Percentiles rank a stretch among this genome's conserved stretches.
Evolutionary conservation across 2,888 invertebrate species (phyloP).

Genomic region (Gnatocerus cornutus): DNA sequence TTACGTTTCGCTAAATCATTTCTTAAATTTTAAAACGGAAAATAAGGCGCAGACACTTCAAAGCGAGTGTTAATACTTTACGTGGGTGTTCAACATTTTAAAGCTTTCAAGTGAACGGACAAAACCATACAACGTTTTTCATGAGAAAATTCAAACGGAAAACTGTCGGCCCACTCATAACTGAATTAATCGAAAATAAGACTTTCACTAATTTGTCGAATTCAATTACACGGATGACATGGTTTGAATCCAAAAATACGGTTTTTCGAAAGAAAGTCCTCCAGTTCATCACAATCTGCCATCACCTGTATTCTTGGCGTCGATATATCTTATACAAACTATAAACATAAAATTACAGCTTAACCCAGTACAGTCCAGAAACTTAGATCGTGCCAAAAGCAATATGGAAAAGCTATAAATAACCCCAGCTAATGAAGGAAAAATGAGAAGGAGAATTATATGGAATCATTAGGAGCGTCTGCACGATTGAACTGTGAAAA

Average conservation of each 20-base stretch:
- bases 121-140: conserved; percentile 19
- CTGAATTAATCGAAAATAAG: background rate
- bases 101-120: conserved; percentile 33
- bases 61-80: conserved; percentile 25
- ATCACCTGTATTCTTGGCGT: conserved; percentile 23
- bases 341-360: conserved; percentile 29
- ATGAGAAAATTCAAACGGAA: background rate
- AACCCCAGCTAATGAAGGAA: conserved; percentile 44
- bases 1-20: conserved; percentile 29
- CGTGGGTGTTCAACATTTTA: conserved; percentile 37
- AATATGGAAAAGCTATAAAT: conserved; percentile 50
- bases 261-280: background rate
- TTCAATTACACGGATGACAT: too few relatives aligned
- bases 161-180: background rate
- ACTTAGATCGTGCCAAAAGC: conserved; percentile 47
- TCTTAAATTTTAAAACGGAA: conserved; percentile 28
- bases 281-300: background rate
- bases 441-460: conserved; percentile 39
- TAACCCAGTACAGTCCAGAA: conserved; percentile 33
- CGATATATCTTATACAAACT: conserved; percentile 20
- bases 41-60: conserved; percentile 32
- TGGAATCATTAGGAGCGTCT: conserved; percentile 20
- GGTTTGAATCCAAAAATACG: background rate
- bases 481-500: conserved; percentile 11
- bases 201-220: background rate